phyloP scores from a whole-genome alignment of 2,113 vertebrate species.

The Myrmophylax atrothorax region DNA sequence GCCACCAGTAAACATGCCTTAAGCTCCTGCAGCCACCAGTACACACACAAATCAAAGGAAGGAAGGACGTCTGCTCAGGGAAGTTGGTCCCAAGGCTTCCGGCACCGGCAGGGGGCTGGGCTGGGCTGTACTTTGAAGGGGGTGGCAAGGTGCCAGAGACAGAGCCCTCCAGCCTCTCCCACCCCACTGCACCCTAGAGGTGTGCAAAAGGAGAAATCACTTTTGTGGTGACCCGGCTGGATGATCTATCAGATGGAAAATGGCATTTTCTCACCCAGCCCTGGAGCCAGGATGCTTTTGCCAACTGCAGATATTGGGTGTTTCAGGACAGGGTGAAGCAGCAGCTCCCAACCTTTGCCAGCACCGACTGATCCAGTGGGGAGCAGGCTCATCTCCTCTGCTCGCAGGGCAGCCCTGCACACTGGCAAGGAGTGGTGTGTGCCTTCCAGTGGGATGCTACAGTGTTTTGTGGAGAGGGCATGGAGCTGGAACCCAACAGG shows the following conservation, averaged over 20 bases:
- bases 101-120: background rate
- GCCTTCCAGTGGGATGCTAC: rapidly evolving
- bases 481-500: rapidly evolving
- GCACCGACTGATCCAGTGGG: background rate
- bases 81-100: background rate
- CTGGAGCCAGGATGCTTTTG: background rate
- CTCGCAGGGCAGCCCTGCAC: background rate
- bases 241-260: background rate
- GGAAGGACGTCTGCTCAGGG: background rate
- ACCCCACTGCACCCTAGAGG: background rate
- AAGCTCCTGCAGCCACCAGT: background rate
- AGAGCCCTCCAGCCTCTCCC: background rate
- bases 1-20: background rate
- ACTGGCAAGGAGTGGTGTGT: rapidly evolving
- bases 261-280: background rate
- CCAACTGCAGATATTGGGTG: background rate
- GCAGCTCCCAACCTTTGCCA: background rate
- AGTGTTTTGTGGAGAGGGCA: background rate
- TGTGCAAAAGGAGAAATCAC: background rate
- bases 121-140: rapidly evolving
- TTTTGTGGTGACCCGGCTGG: background rate
- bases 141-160: too few species aligned
- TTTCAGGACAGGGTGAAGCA: background rate
- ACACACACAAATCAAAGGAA: background rate
- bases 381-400: background rate